Base-by-base conservation (phyloP, 2,113 vertebrate species). In the Paradisaea rubra region DNA sequence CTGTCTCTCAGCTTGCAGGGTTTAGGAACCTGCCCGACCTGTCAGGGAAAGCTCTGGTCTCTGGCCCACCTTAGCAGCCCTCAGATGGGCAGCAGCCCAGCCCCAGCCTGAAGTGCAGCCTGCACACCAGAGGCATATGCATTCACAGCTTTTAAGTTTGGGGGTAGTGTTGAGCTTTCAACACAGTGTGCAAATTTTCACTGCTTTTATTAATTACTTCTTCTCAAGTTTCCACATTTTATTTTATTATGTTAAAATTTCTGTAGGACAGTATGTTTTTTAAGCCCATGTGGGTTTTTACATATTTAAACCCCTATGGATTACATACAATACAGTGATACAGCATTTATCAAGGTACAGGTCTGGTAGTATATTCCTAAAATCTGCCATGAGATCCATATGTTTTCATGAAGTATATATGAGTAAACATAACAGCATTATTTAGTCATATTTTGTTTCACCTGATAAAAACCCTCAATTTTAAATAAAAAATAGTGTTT, bases 181-280 rank as follows among this genome's bases (percentile, higher is more conserved):
- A 35, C 63, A 49, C 30, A 37, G 44, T 15, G n/a, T 86, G 54
- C 72, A 83, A 83, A 16, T 17, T 79, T 94, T 84, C 84, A 54
- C 79, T 93, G 63, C n/a, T 93, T 94, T 95, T 90, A 86, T 80
- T 95, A 89, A 91, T 89, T 45, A 53, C 63, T 85, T 69, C 20
- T 76, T 91, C 70, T 89, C 74, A 54, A 77, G 50, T 73, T 88
- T 91, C 35, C 85, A 88, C 44, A 65, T 93, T 93, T 81, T 68
- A 52, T 89, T 95, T 74, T 60, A 39, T 81, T 89, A 72, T 56
- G 71, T 45, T 84, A 81, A 87, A 50, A 71, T 68, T 89, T 78
- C 37, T 53, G 2, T 54, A 49, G 53, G 35, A 60, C 49, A 53
- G 41, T 24, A 30, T 49, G 37, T 17, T 86, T 84, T 89, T 76